These are phyloP conservation scores for Enteromius paludinosus DNA, from an alignment of 2,797 vertebrate genomes.

Conservation along the genomic window DNA sequence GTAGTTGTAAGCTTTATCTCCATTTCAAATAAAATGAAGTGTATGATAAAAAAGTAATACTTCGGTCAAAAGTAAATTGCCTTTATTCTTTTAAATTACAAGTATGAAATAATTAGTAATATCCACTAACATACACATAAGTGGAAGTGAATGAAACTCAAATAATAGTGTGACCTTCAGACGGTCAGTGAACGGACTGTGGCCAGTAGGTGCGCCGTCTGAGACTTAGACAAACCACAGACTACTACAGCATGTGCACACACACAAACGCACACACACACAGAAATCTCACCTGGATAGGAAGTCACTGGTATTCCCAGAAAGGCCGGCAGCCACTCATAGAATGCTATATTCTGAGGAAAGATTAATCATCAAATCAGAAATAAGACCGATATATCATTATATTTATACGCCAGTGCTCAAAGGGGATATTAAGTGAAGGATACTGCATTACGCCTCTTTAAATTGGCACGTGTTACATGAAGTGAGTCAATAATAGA, in stretches of 20 bases:
- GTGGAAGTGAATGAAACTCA: neutral
- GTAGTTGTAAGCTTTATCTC: no score
- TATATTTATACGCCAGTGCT: neutral
- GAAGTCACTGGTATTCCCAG: constrained; percentile 67
- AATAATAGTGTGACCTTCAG: neutral
- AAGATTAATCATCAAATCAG: constrained; percentile 1
- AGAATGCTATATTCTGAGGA: constrained; percentile 86
- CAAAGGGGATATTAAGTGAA: neutral
- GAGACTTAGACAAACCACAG: constrained; percentile 60
- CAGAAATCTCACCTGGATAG: constrained; percentile 82
- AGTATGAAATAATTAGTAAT: neutral
- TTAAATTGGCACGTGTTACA: constrained; percentile 46
- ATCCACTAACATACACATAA: no score
- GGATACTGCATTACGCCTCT: neutral
- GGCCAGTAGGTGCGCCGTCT: neutral
- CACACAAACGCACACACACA: constrained; percentile 11
- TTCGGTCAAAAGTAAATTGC: neutral
- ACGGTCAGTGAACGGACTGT: neutral
- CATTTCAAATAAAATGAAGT: no score
- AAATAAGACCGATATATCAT: constrained; percentile 18
- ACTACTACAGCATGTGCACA: constrained; percentile 68
- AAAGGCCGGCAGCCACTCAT: constrained; percentile 90
- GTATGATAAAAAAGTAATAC: no score
- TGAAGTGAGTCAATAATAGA: constrained; percentile 63
- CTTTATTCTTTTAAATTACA: neutral